Percentiles rank a stretch among this genome's conserved stretches.
phyloP scores from a whole-genome alignment of 2,797 vertebrate species.

The Hoplostethus atlanticus region DNA sequence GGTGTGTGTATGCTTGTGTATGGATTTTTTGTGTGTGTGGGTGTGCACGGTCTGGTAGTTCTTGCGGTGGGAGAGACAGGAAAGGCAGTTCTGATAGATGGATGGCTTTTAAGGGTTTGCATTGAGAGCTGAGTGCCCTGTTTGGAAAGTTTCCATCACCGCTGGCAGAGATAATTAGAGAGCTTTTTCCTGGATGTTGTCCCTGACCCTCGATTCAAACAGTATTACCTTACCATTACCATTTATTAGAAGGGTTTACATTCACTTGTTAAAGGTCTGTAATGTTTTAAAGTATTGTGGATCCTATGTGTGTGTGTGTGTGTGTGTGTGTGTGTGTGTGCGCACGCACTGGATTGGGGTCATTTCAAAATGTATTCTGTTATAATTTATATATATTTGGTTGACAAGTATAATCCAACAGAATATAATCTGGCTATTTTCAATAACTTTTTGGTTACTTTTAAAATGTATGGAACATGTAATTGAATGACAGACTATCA shows the following conservation, averaged over 20 bases:
- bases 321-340: background rate
- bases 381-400: no score
- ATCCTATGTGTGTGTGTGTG: background rate
- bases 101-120: slow-evolving; percentile 42
- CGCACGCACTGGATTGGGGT: no score
- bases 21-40: slow-evolving; percentile 4
- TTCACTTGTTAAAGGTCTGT: background rate
- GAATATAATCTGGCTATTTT: no score
- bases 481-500: no score
- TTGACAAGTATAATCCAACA: no score
- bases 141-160: slow-evolving; percentile 28
- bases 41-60: slow-evolving; percentile 30
- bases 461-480: no score
- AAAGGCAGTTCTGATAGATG: slow-evolving; percentile 23
- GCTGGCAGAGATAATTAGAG: slow-evolving; percentile 17
- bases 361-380: no score
- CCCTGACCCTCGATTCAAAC: background rate
- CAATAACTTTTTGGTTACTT: no score
- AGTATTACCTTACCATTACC: background rate
- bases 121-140: slow-evolving; percentile 18
- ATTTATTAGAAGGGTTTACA: background rate
- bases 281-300: background rate
- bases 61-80: slow-evolving; percentile 33
- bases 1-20: slow-evolving; percentile 19
- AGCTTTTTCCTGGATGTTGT: slow-evolving; percentile 20